Evolutionary conservation across 37 sponge, comb jelly and placozoan genomes (phyloP).

Genomic region (Trichoplax adhaerens): DNA sequence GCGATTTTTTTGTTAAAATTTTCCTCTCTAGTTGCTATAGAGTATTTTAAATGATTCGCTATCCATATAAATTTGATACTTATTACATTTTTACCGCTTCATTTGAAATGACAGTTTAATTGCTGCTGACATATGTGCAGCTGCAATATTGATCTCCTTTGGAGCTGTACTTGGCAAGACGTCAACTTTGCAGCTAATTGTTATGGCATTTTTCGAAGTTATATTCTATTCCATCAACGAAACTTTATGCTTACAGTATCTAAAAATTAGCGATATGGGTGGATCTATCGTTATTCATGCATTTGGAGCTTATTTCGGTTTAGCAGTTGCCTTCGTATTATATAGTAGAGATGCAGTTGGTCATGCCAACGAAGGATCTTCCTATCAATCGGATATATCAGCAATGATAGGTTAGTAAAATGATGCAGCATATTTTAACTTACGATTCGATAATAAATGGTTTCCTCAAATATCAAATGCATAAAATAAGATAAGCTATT

Average conservation of each 20-base stretch:
- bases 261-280: constrained; percentile 45
- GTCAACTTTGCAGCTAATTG: constrained; percentile 60
- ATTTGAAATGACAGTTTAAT: constrained; percentile 33
- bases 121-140: constrained; percentile 66
- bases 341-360: neutral
- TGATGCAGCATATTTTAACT: too few species aligned
- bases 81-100: too few species aligned
- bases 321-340: constrained; percentile 39
- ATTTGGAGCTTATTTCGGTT: constrained; percentile 91
- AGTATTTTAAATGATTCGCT: too few species aligned
- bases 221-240: constrained; percentile 67
- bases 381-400: constrained; percentile 73
- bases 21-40: too few species aligned
- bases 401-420: constrained; percentile 68
- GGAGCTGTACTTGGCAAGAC: constrained; percentile 73
- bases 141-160: constrained; percentile 81
- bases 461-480: too few species aligned
- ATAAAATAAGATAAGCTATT: neutral
- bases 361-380: neutral
- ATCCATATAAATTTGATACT: too few species aligned
- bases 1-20: too few species aligned
- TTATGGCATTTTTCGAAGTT: constrained; percentile 68
- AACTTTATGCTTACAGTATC: constrained; percentile 14
- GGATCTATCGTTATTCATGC: constrained; percentile 87
- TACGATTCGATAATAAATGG: too few species aligned